These are phyloP conservation scores for Drosophila sechellia DNA, from an alignment of 1,140 invertebrate genomes.

Conservation along the genomic window DNA sequence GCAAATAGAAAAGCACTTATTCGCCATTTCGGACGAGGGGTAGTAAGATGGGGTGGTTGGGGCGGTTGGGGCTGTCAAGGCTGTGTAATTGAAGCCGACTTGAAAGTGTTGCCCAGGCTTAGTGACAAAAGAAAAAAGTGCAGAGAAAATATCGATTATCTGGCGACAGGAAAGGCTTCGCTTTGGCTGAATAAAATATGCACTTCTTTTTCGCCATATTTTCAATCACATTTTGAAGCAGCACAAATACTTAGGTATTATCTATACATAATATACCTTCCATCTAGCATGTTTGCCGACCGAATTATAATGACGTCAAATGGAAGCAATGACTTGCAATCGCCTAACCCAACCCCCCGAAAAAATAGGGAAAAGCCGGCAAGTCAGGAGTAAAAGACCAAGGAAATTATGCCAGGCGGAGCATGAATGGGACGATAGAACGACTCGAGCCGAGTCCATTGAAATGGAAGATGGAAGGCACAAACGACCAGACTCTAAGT, in stretches of 20 bases:
- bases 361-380: slow-evolving; percentile 31
- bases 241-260: slow-evolving; percentile 26
- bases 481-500: slow-evolving; percentile 72
- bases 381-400: slow-evolving; percentile 59
- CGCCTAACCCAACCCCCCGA: too few relatives aligned
- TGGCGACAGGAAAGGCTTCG: slow-evolving; percentile 16
- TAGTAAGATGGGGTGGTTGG: neutral
- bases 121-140: slow-evolving; percentile 25
- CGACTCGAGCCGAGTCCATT: slow-evolving; percentile 49
- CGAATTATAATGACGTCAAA: slow-evolving; percentile 69
- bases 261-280: slow-evolving; percentile 15
- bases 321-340: slow-evolving; percentile 53
- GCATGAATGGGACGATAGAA: slow-evolving; percentile 44
- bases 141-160: slow-evolving; percentile 47
- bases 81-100: slow-evolving; percentile 75
- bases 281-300: slow-evolving; percentile 9
- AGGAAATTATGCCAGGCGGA: slow-evolving; percentile 56
- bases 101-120: slow-evolving; percentile 51
- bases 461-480: slow-evolving; percentile 67
- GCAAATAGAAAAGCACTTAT: slow-evolving; percentile 72
- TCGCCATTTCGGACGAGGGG: slow-evolving; percentile 28
- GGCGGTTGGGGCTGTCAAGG: slow-evolving; percentile 8
- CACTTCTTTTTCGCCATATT: slow-evolving; percentile 37
- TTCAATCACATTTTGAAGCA: slow-evolving; percentile 41
- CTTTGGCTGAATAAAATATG: slow-evolving; percentile 35